Percentiles rank a stretch among this genome's conserved stretches.
Evolutionary conservation across 1,140 invertebrate species (phyloP).

Genomic region (Coelopa frigida): DNA sequence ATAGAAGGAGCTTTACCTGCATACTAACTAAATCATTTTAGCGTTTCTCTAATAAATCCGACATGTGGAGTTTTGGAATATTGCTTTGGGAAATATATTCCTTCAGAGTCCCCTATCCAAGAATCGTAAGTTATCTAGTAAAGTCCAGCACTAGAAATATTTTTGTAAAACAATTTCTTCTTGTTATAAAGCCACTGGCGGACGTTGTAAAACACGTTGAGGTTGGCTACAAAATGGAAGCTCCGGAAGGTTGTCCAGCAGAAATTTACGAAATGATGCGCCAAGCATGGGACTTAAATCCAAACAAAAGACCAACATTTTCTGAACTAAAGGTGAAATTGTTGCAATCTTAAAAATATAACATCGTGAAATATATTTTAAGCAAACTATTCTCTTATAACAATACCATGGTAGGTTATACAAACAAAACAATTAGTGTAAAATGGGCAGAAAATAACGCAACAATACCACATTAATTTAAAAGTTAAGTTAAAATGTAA

Average conservation of each 20-base stretch:
- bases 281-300: slow-evolving; percentile 87
- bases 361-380: slow-evolving; percentile 40
- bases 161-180: too few relatives aligned
- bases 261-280: slow-evolving; percentile 96
- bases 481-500: too few relatives aligned
- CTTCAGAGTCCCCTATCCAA: slow-evolving; percentile 98
- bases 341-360: slow-evolving; percentile 56
- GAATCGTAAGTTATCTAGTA: slow-evolving; percentile 98
- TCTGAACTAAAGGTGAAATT: slow-evolving; percentile 68
- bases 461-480: too few relatives aligned
- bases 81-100: slow-evolving; percentile 99
- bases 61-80: slow-evolving; percentile 99
- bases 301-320: slow-evolving; percentile 84
- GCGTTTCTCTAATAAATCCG: slow-evolving; percentile 95
- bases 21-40: too few relatives aligned
- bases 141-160: too few relatives aligned
- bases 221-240: slow-evolving; percentile 98
- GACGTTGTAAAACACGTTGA: slow-evolving; percentile 98
- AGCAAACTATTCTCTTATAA: too few relatives aligned
- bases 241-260: slow-evolving; percentile 92
- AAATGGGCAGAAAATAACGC: too few relatives aligned
- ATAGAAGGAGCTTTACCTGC: slow-evolving; percentile 2
- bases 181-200: slow-evolving; percentile 70
- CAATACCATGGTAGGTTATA: too few relatives aligned
- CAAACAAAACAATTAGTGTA: too few relatives aligned